Conservation (phyloP, 1,140 invertebrate species). For the Zaprionus nigranus region DNA sequence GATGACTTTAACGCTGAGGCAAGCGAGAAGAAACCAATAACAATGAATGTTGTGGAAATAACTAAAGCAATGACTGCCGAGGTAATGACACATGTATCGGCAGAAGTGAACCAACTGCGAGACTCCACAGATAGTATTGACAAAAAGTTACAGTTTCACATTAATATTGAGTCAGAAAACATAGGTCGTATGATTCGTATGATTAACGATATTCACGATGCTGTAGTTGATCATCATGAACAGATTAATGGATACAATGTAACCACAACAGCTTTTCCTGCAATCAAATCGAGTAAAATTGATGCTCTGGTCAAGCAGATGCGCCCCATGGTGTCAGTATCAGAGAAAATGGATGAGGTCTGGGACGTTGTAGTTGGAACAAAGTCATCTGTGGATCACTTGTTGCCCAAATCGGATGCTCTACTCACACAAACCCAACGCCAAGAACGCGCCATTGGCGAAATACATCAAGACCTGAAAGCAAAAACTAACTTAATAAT, state of each 20-base stretch:
- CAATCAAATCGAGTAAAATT: constrained; percentile 89
- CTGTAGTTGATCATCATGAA: constrained; percentile 88
- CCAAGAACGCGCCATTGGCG: constrained; percentile 93
- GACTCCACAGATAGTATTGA: constrained; percentile 91
- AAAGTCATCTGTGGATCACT: constrained; percentile 92
- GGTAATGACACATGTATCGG: constrained; percentile 90
- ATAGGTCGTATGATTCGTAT: constrained; percentile 90
- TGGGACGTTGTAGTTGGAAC: constrained; percentile 95
- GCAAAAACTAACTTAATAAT: constrained; percentile 94
- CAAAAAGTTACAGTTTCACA: constrained; percentile 92
- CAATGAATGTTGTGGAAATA: constrained; percentile 91
- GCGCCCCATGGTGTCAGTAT: constrained; percentile 92
- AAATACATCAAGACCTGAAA: constrained; percentile 93
- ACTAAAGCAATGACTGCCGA: constrained; percentile 91
- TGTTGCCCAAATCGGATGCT: constrained; percentile 93
- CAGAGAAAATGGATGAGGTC: constrained; percentile 95
- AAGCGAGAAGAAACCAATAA: constrained; percentile 93
- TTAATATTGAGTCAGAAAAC: constrained; percentile 92
- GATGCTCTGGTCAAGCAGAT: constrained; percentile 91
- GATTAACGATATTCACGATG: constrained; percentile 92
- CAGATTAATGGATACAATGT: constrained; percentile 78
- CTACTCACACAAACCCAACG: constrained; percentile 93
- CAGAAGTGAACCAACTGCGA: constrained; percentile 90
- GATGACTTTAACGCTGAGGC: constrained; percentile 93
- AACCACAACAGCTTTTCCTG: constrained; percentile 86